Conservation (phyloP, 1,140 invertebrate species). For the Berghia stephanieae region DNA sequence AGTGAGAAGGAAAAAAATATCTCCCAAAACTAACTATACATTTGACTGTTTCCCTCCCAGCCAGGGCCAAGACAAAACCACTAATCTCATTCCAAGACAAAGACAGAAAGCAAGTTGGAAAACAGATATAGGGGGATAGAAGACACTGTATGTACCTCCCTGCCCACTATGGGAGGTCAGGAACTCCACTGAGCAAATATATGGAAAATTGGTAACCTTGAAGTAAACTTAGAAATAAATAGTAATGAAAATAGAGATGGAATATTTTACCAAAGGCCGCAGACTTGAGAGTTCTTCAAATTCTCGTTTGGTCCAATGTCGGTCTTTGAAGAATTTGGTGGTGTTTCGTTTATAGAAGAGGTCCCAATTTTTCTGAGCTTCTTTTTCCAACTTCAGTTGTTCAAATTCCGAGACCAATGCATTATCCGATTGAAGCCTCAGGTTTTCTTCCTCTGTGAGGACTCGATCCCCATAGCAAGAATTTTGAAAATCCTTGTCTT, state of each 20-base stretch:
- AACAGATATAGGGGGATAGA: neutral
- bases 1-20: too few relatives aligned
- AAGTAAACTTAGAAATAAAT: too few relatives aligned
- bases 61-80: too few relatives aligned
- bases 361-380: constrained; percentile 96
- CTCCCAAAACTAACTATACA: too few relatives aligned
- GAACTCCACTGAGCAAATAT: too few relatives aligned
- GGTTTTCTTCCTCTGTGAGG: constrained; percentile 51
- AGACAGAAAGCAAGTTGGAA: neutral
- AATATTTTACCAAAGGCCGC: neutral
- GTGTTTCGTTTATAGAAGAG: constrained; percentile 91
- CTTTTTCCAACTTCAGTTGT: constrained; percentile 82
- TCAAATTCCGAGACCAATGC: constrained; percentile 77
- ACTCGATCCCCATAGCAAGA: too few relatives aligned
- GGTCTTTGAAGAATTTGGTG: constrained; percentile 90
- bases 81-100: too few relatives aligned
- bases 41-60: too few relatives aligned
- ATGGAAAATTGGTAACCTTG: too few relatives aligned
- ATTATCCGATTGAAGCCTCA: constrained; percentile 51
- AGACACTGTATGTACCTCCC: neutral
- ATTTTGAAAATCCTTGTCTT: too few relatives aligned
- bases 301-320: constrained; percentile 96
- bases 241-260: neutral
- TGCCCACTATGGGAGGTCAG: too few relatives aligned
- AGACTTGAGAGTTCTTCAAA: constrained; percentile 80